Evolutionary conservation across 2,797 vertebrate species (phyloP).

Genomic region (Scarus forsteni): DNA sequence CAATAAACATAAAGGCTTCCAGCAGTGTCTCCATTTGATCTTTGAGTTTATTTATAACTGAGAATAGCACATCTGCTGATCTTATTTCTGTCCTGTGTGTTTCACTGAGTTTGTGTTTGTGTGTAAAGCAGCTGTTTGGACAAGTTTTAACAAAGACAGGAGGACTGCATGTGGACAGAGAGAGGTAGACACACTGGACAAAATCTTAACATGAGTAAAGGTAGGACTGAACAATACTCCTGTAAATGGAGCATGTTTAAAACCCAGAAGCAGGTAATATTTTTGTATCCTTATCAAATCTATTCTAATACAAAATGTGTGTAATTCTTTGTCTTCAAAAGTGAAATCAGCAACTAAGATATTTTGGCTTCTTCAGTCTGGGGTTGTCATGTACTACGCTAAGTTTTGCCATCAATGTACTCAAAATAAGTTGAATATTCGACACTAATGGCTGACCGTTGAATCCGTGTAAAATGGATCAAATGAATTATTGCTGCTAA

Average conservation of each 20-base stretch:
- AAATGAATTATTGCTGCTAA: too few relatives aligned
- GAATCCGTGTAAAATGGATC: too few relatives aligned
- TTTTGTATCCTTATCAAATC: too few relatives aligned
- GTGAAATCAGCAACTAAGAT: too few relatives aligned
- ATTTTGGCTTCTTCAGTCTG: too few relatives aligned
- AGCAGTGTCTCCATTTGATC: constrained; percentile 4
- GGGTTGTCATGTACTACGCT: too few relatives aligned
- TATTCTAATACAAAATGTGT: too few relatives aligned
- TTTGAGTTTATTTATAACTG: constrained; percentile 7
- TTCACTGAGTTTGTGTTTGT: constrained; percentile 6
- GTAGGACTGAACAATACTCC: not conserved
- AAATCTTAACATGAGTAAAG: constrained; percentile 1
- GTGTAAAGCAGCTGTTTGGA: constrained; percentile 59
- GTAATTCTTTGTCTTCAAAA: too few relatives aligned
- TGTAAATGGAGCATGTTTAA: not conserved
- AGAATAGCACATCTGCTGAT: not conserved
- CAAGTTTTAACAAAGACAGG: constrained; percentile 55
- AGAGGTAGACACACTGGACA: not conserved
- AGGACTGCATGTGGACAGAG: constrained; percentile 20
- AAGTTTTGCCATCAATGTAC: too few relatives aligned
- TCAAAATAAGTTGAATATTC: too few relatives aligned
- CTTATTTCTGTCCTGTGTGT: constrained; percentile 11
- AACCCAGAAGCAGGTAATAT: too few relatives aligned
- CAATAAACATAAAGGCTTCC: not conserved
- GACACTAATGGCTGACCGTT: too few relatives aligned